Base-by-base conservation (phyloP, 2,888 invertebrate species). In the Lithophane socia region DNA sequence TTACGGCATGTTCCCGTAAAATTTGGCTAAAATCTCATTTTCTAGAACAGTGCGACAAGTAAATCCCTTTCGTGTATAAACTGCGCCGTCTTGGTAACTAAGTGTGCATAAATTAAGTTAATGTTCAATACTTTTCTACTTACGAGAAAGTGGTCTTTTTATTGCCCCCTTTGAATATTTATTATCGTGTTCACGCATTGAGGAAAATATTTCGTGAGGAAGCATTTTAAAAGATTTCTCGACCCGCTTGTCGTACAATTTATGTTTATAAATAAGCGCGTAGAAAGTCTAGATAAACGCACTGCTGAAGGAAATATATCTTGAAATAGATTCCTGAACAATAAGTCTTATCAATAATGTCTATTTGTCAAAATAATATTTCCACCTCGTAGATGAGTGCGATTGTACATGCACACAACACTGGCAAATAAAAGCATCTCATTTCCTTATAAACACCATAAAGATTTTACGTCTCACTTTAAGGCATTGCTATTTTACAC, bases 41-140 rank as follows among this genome's bases (percentile, higher is more conserved):
- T 89, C 90, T 89, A 80, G 84, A 88, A 91, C 86, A 89, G 86
- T 88, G 86, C 86, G 90, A 92, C 93, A 93, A 90, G 92, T 92
- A 94, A 95, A 94, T 94, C 94, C 94, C 92, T 91, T 91, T 91
- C 92, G 91, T 92, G 92, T 91, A 90, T 90, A 91, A 89, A 91
- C 91, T 87, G 90, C 91, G 90, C 92, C 91, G 91, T 92, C 92
- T 92, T 91, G 92, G 94, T 93, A 94, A 94, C 95, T 94, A 95
- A 95, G 95, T 94, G 94, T 93, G 95, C 95, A 96, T 96, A 96
- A 96, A 96, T 96, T 96, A 95, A 94, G 91, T 95, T 95, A 95
- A 95, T 95, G 95, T 95, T 94, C 95, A 95, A 95, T 96, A 95
- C 94, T 95, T 95, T 95, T 92, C 94, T 95, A 95, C 95, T 96